Base-by-base conservation (phyloP, 2,797 vertebrate species). In the Holocentrus rufus region DNA sequence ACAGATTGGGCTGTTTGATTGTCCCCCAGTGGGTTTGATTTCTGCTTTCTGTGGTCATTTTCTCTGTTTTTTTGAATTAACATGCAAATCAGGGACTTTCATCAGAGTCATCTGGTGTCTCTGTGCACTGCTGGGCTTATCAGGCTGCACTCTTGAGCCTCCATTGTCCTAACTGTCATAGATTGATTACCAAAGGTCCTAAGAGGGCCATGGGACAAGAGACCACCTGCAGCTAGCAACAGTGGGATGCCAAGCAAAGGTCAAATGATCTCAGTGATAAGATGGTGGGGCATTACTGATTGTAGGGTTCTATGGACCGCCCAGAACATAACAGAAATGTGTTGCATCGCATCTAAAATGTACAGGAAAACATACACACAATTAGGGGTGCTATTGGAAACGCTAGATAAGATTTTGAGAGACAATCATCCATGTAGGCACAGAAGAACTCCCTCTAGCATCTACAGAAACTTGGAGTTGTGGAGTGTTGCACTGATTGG, bases 251-350 rank as follows among this genome's bases (percentile, higher is more conserved):
- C 52, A 74, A 77, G 79, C 56, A 77, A 34, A 44, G 60, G 22
- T 56, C 13, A 69, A 76, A 77, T 44, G 22, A 61, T 39, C 55
- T 18, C 15, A 71, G 62, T 77, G 67, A 74, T 79, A 57, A 49
- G 57, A 20, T 53, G 57, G 11, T 50, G 34, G 34, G 61, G 54
- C 17, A 20, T 23, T 22, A n/a, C 5, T 54, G 25, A 17, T 5
- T 25, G 4, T 5, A 20, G 10, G 55, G n/a, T 2, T 10, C 5
- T 52, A 8, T 34, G 8, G n/a, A 27, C 53, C 55, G 42, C 18
- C 50, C 56, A 2, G 7, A n/a, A 36, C 34, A 20, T 34, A 2
- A 42, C 7, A 18, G 46, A 4, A 5, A 47, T 17, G n/a, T 47
- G 7, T 47, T n/a, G 15, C 46, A 5, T n/a, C 18, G 0, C 46